Evolutionary conservation across 2,113 vertebrate genomes (phyloP).

Genomic region (Mesembrinibis cayennensis): DNA sequence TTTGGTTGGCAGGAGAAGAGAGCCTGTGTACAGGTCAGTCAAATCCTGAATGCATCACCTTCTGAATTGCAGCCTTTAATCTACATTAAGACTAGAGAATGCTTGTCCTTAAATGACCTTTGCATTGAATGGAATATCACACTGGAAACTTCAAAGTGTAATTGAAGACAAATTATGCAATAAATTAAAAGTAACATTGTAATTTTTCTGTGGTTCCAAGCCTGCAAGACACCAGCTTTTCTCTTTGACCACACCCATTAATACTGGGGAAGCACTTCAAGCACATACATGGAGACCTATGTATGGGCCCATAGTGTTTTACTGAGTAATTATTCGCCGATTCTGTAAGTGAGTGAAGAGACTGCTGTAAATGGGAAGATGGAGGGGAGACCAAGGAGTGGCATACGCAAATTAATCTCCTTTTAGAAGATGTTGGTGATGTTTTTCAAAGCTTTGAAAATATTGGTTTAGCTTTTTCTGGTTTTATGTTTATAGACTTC

Average conservation of each 20-base stretch:
- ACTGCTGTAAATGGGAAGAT: neutral
- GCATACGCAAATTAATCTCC: neutral
- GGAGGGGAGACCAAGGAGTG: neutral
- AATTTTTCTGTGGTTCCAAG: neutral
- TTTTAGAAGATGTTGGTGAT: neutral
- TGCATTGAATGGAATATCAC: neutral
- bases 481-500: neutral
- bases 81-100: neutral
- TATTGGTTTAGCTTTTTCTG: neutral
- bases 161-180: neutral
- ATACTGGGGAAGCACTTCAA: neutral
- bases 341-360: neutral
- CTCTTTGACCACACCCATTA: neutral
- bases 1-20: neutral
- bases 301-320: neutral
- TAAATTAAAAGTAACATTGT: neutral
- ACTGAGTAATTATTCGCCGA: neutral
- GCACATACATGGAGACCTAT: neutral
- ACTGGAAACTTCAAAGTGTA: neutral
- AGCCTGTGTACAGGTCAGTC: neutral
- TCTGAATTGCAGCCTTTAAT: neutral
- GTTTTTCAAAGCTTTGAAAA: neutral
- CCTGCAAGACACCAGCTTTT: neutral
- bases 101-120: constrained; percentile 15
- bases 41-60: neutral